A percentile compares a stretch with the other conserved stretches of the same genome.
Conservation (phyloP, 2,888 invertebrate genomes). For the Campoplex nolae region DNA sequence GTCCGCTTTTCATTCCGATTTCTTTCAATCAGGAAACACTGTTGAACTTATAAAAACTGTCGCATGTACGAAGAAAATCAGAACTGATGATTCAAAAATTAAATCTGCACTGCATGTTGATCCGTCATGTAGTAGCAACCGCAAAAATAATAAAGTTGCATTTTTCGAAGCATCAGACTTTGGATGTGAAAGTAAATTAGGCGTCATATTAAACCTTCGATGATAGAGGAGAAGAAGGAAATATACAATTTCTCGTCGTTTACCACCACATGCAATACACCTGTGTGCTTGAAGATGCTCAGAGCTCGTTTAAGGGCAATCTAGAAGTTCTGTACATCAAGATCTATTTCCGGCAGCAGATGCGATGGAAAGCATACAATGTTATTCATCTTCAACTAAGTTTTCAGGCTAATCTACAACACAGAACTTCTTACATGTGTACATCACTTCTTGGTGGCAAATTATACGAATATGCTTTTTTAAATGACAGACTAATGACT, state of each 20-base stretch:
- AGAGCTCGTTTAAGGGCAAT: conserved; percentile 40
- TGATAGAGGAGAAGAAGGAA: conserved; percentile 13
- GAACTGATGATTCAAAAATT: not conserved
- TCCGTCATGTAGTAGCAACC: conserved; percentile 11
- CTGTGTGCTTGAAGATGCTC: conserved; percentile 22
- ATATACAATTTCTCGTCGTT: conserved; percentile 42
- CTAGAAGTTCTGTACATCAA: conserved; percentile 24
- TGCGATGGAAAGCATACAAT: conserved; percentile 45
- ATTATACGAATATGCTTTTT: conserved; percentile 44
- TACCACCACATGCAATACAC: conserved; percentile 7
- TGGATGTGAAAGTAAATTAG: conserved; percentile 50
- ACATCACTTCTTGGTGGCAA: conserved; percentile 24
- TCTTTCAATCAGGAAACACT: conserved; percentile 43
- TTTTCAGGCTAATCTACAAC: conserved; percentile 9
- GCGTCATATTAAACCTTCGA: conserved; percentile 48
- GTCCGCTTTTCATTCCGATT: not conserved
- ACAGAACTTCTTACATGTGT: conserved; percentile 33
- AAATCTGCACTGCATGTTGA: not conserved
- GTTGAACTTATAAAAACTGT: not conserved
- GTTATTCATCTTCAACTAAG: conserved; percentile 13
- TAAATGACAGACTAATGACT: conserved; percentile 58
- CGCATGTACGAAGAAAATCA: not conserved
- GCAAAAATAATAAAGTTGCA: conserved; percentile 39
- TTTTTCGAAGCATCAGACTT: conserved; percentile 31
- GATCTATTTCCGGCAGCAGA: conserved; percentile 61